phyloP scores from a whole-genome alignment of 1,140 invertebrate species.

The Melanaphis sacchari region DNA sequence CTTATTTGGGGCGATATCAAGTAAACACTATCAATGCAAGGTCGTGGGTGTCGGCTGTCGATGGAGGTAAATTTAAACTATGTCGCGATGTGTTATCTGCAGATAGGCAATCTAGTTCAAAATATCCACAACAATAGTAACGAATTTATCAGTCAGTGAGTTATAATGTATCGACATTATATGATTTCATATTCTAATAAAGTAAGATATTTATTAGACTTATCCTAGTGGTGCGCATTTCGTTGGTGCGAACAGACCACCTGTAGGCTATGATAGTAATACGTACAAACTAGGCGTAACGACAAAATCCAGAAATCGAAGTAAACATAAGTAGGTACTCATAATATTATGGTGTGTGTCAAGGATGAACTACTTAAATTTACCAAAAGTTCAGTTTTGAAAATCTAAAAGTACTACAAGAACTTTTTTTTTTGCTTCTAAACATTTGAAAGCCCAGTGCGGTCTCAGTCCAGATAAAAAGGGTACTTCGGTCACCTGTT shows the following conservation, averaged over 20 bases:
- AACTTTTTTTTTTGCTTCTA: background rate
- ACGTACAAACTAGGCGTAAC: background rate
- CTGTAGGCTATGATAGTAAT: background rate
- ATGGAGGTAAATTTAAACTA: background rate
- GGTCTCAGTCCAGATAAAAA: background rate
- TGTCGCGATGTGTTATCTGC: background rate
- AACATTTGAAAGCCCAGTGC: background rate
- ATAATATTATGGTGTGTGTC: too few relatives aligned
- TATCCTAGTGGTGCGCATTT: background rate
- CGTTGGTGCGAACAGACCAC: background rate
- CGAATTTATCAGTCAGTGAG: background rate
- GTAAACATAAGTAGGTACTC: background rate
- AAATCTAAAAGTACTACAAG: background rate
- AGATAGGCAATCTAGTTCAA: background rate
- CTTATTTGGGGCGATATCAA: background rate
- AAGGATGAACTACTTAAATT: background rate
- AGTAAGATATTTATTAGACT: background rate
- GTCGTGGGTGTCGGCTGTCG: background rate
- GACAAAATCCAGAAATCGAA: background rate
- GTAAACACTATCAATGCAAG: background rate
- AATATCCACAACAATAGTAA: background rate
- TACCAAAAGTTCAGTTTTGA: background rate
- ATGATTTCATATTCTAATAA: background rate
- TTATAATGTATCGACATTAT: background rate
- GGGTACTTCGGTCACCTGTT: background rate